Conservation (phyloP, 2,888 invertebrate species). For the Nomada lathburiana region DNA sequence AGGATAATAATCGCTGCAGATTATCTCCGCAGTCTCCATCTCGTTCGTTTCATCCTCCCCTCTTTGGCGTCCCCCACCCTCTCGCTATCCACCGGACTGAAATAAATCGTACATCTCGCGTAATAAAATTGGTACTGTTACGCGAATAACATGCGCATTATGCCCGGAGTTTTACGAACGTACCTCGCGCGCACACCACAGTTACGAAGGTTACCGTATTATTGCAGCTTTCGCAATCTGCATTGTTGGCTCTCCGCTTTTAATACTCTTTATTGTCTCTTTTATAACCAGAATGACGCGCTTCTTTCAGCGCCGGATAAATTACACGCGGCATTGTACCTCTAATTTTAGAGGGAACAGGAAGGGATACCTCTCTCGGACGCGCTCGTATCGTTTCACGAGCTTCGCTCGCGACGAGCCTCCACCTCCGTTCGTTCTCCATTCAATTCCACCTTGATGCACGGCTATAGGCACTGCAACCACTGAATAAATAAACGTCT, state of each 20-base stretch:
- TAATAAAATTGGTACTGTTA: conserved; percentile 72
- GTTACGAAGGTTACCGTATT: conserved; percentile 75
- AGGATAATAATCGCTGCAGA: too few species aligned
- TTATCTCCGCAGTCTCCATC: neutral
- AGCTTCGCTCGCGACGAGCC: conserved; percentile 18
- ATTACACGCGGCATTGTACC: conserved; percentile 74
- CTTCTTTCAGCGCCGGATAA: conserved; percentile 75
- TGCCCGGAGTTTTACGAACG: conserved; percentile 67
- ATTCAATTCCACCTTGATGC: conserved; percentile 45
- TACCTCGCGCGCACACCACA: conserved; percentile 35
- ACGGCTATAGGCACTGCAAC: conserved; percentile 25
- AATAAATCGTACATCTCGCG: conserved; percentile 68
- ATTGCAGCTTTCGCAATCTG: conserved; percentile 76
- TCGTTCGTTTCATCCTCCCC: neutral
- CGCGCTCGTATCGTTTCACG: conserved; percentile 47
- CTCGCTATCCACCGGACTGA: conserved; percentile 27
- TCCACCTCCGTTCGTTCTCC: neutral
- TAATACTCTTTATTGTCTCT: conserved; percentile 76
- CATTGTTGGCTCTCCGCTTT: conserved; percentile 75
- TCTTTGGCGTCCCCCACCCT: neutral
- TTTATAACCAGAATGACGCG: conserved; percentile 75
- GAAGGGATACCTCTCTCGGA: conserved; percentile 49
- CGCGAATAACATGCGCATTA: conserved; percentile 70
- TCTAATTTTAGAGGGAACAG: conserved; percentile 69
- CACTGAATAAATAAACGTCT: conserved; percentile 55